Conservation (phyloP, 2,888 invertebrate genomes). For the Allophyes oxyacanthae region DNA sequence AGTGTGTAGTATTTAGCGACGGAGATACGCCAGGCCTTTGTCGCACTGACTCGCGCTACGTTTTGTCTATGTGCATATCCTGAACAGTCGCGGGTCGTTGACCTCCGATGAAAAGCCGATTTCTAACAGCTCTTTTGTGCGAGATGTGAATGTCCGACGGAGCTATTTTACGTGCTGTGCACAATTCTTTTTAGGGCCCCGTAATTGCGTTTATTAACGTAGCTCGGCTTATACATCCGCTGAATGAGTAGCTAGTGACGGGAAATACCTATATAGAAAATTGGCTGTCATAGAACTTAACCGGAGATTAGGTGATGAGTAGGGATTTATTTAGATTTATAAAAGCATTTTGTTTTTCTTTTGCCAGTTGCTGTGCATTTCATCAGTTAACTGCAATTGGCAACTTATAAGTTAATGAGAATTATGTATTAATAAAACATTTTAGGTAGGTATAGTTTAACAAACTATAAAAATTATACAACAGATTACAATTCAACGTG, state of each 20-base stretch:
- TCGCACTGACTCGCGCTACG: slow-evolving; percentile 55
- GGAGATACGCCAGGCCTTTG: slow-evolving; percentile 71
- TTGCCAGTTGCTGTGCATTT: no score
- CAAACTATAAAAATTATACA: no score
- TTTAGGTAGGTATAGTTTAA: no score
- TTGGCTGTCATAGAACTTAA: slow-evolving; percentile 18
- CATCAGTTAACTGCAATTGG: no score
- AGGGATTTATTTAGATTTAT: slow-evolving; percentile 4
- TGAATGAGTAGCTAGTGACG: slow-evolving; percentile 22
- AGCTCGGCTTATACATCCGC: slow-evolving; percentile 19
- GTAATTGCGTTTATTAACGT: slow-evolving; percentile 49
- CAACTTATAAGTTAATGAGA: no score
- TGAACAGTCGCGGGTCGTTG: slow-evolving; percentile 77
- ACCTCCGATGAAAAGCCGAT: slow-evolving; percentile 81
- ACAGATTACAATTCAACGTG: no score
- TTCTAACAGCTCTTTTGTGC: slow-evolving; percentile 71
- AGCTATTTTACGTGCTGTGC: slow-evolving; percentile 52
- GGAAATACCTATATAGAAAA: slow-evolving; percentile 12
- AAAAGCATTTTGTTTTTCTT: background rate
- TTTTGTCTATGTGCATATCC: slow-evolving; percentile 86
- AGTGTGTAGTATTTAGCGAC: slow-evolving; percentile 59
- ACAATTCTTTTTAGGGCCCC: slow-evolving; percentile 53
- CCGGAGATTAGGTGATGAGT: slow-evolving; percentile 15
- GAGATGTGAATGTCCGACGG: slow-evolving; percentile 70
- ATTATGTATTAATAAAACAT: no score